phyloP scores from a whole-genome alignment of 2,797 vertebrate species.

The Pseudomugil tenellus region DNA sequence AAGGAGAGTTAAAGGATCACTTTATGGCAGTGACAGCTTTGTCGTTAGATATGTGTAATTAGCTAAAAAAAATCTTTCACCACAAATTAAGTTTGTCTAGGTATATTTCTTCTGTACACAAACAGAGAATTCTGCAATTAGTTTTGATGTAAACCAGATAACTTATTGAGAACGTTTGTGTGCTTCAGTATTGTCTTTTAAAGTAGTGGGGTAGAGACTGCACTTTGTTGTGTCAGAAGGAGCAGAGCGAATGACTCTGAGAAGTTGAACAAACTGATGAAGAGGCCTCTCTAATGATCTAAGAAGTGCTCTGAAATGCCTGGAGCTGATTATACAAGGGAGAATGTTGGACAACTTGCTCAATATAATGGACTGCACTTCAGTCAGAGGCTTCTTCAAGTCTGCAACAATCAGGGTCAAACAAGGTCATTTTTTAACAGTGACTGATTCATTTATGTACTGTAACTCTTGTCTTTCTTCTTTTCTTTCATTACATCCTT shows the following conservation, averaged over 20 bases:
- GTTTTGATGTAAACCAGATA: background rate
- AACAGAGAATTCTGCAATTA: background rate
- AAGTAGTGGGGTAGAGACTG: background rate
- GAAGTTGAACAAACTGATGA: background rate
- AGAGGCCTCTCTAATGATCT: background rate
- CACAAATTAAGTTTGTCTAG: background rate
- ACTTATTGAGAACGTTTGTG: background rate
- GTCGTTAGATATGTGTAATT: background rate
- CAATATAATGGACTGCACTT: conserved; percentile 1
- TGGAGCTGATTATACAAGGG: background rate
- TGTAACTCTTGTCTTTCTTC: background rate
- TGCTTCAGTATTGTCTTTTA: background rate
- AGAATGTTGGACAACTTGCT: background rate
- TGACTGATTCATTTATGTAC: background rate
- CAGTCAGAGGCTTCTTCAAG: background rate
- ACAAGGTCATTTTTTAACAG: background rate
- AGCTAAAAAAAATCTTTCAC: background rate
- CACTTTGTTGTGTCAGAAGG: background rate
- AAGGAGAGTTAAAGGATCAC: conserved; percentile 12
- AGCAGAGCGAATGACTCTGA: background rate
- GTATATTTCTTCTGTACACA: background rate
- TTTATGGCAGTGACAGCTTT: conserved; percentile 19
- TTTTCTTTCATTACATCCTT: background rate
- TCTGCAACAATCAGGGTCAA: background rate
- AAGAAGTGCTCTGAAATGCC: background rate